These are phyloP conservation scores for Sebastes minor DNA, from an alignment of 2,797 vertebrate species.

Conservation along the genomic window DNA sequence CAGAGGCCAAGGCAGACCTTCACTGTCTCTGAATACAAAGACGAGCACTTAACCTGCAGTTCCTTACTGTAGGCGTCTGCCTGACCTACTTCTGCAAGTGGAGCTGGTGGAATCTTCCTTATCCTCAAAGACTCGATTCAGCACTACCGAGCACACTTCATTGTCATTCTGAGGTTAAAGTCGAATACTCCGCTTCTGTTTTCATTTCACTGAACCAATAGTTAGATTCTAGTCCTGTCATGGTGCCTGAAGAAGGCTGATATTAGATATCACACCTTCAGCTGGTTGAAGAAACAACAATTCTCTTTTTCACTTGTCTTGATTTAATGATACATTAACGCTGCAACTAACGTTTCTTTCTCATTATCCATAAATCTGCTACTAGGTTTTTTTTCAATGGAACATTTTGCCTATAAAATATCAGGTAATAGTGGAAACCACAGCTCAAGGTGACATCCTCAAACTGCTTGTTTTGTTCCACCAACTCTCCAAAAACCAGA, in stretches of 20 bases:
- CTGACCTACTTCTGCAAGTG: constrained; percentile 76
- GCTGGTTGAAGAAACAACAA: neutral
- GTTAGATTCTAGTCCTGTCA: constrained; percentile 3
- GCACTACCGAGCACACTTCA: constrained; percentile 33
- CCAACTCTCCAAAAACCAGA: neutral
- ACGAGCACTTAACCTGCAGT: constrained; percentile 79
- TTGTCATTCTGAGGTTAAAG: constrained; percentile 52
- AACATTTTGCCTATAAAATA: neutral
- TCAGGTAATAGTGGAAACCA: neutral
- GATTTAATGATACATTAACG: neutral
- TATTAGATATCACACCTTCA: constrained; percentile 7
- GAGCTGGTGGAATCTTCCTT: constrained; percentile 68
- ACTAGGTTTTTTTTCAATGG: neutral
- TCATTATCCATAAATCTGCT: neutral
- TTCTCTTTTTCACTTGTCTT: neutral
- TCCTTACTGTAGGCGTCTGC: constrained; percentile 75
- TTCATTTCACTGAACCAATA: constrained; percentile 20
- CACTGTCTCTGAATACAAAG: constrained; percentile 76
- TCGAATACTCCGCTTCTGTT: constrained; percentile 32
- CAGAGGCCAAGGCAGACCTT: constrained; percentile 60
- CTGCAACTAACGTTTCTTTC: neutral
- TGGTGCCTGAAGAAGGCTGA: neutral
- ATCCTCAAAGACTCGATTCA: constrained; percentile 66
- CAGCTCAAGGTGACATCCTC: neutral
- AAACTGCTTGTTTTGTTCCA: neutral